Conservation (phyloP, 2,113 vertebrate species). For the Zosterops borbonicus region DNA sequence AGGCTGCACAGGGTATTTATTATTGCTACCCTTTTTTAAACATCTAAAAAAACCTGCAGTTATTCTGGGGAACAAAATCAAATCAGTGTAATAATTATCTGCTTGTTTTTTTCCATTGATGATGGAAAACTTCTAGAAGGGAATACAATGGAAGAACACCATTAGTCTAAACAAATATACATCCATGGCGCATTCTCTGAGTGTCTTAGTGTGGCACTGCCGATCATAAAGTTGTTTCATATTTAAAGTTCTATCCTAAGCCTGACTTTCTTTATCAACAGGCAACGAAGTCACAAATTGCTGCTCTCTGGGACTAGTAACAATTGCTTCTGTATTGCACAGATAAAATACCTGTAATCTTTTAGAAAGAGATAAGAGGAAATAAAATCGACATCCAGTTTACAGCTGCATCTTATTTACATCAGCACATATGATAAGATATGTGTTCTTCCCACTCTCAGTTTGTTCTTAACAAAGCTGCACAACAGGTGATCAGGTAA, state of each 20-base stretch:
- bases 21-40: conserved; percentile 27
- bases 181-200: neutral
- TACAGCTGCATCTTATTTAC: neutral
- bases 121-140: neutral
- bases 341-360: neutral
- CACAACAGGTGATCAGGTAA: neutral
- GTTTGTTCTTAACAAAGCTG: neutral
- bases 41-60: conserved; percentile 9
- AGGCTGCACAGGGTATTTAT: neutral
- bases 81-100: conserved; percentile 15
- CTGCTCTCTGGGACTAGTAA: neutral
- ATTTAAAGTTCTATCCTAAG: neutral
- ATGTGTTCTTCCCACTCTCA: neutral
- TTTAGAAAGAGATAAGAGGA: neutral
- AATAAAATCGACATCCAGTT: neutral
- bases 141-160: neutral
- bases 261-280: neutral
- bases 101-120: neutral
- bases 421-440: neutral
- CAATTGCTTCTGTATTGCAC: neutral
- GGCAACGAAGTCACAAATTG: neutral
- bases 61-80: conserved; percentile 22
- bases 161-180: neutral
- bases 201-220: neutral
- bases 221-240: neutral